A percentile compares a stretch with the other conserved stretches of the same genome.
These are phyloP conservation scores for Micrasema longulum DNA, from an alignment of 1,140 invertebrate genomes.

Conservation along the genomic window DNA sequence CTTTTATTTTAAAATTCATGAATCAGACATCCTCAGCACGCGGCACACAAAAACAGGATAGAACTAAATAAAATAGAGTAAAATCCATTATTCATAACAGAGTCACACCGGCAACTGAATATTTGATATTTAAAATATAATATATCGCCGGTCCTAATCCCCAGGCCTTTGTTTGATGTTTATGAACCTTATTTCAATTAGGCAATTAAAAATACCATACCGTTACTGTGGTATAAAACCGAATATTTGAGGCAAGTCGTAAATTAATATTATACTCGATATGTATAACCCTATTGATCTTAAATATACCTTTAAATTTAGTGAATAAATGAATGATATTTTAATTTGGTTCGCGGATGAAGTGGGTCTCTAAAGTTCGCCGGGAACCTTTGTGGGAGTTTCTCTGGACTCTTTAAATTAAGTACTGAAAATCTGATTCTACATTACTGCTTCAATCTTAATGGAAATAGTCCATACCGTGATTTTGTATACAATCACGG, in stretches of 20 bases:
- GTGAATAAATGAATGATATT: too few relatives aligned
- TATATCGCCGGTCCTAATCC: constrained; percentile 21
- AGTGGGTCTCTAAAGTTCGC: too few relatives aligned
- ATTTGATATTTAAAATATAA: constrained; percentile 34
- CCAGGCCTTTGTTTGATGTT: constrained; percentile 12
- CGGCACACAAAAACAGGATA: constrained; percentile 12
- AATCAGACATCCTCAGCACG: constrained; percentile 30
- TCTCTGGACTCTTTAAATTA: not conserved
- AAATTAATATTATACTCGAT: too few relatives aligned
- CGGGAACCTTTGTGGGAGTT: too few relatives aligned
- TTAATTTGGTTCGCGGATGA: too few relatives aligned
- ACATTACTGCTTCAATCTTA: constrained; percentile 23
- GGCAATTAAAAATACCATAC: constrained; percentile 14
- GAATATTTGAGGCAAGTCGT: too few relatives aligned
- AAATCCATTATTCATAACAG: constrained; percentile 42
- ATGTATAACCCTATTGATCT: too few relatives aligned
- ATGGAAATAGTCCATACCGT: constrained; percentile 31
- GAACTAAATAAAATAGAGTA: constrained; percentile 28
- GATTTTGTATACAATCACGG: constrained; percentile 33
- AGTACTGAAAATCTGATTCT: constrained; percentile 27
- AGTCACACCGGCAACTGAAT: constrained; percentile 25
- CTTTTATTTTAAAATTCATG: constrained; percentile 44
- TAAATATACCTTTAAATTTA: too few relatives aligned
- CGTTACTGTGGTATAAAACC: not conserved
- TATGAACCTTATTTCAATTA: constrained; percentile 31